Evolutionary conservation across 1,140 invertebrate genomes (phyloP), one percentile per base, ranked within the genome.

Genomic region (Ceratoteleas bidentatus): DNA sequence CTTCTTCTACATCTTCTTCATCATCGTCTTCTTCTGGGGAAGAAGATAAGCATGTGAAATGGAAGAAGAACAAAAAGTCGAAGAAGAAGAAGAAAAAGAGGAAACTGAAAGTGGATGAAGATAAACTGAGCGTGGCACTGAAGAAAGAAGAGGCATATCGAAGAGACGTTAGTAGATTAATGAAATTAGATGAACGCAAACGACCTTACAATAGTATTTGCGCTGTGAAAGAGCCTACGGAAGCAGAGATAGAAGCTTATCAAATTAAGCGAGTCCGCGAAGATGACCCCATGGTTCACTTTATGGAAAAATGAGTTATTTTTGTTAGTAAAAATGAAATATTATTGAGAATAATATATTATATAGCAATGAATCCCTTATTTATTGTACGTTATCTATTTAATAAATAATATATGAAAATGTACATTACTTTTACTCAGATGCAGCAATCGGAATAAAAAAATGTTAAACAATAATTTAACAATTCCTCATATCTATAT

Each of bases 201-300:
- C 91, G 98, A 16, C 94, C 96, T 0, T 99, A 98, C 87, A 98
- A 99, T 88, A 98, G 96, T 84, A 96, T 96, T 94, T 95, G 94
- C 79, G 95, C 96, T 81, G 94, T 94, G 0, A 95, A 96, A 75
- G 95, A 95, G 81, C 96, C 96, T 0, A 96, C 97, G 0, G 96
- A 97, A 69, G 96, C 98, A 85, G 97, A 99, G 91, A 95, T 99
- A 88, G 98, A 99, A 91, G 98, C 97, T 2, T 99, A 96, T 92
- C 94, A 95, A 82, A 95, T 98, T 92, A 98, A 98, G 88, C 93
- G 96, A 24, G 91, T 93, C 66, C 91, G 97, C 38, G 94, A 95
- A 2, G 98, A 99, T 72, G 98, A 99, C 92, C 98, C 98, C 0
- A 99, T 99, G 97, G 93, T 93, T 50, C 93, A 95, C 74, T 96